Evolutionary conservation across 2,888 invertebrate species (phyloP).

Genomic region (Dugesia japonica): DNA sequence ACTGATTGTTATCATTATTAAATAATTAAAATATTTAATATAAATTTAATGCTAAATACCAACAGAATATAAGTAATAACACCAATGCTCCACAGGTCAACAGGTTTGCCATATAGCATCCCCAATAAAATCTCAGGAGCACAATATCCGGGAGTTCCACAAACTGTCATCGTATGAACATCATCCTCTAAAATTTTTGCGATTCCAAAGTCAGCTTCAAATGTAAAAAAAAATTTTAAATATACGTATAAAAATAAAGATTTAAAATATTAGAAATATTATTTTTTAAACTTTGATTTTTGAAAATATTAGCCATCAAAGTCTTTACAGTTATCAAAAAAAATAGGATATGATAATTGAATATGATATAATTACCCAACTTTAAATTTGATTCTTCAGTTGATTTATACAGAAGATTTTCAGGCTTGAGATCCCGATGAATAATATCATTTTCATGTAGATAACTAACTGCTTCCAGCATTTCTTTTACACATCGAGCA

Average conservation of each 20-base stretch:
- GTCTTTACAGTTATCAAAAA: too few species aligned
- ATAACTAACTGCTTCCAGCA: conserved; percentile 40
- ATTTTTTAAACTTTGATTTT: too few species aligned
- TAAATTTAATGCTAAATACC: conserved; percentile 36
- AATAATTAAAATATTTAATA: too few species aligned
- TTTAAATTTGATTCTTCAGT: conserved; percentile 26
- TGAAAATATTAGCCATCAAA: too few species aligned
- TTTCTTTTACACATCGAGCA: conserved; percentile 41
- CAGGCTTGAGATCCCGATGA: conserved; percentile 43
- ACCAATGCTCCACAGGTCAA: conserved; percentile 46
- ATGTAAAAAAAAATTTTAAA: too few species aligned
- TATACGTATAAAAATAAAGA: too few species aligned
- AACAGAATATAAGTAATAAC: conserved; percentile 46
- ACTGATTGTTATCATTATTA: too few species aligned
- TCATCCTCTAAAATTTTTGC: conserved; percentile 46
- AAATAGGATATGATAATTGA: too few species aligned
- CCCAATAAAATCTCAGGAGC: conserved; percentile 43
- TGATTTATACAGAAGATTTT: conserved; percentile 29
- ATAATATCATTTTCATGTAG: conserved; percentile 39
- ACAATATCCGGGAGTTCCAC: conserved; percentile 50
- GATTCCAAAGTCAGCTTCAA: conserved; percentile 50
- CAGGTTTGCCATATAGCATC: conserved; percentile 38
- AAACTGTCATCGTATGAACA: conserved; percentile 48
- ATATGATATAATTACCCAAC: conserved; percentile 20
- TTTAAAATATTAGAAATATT: too few species aligned